Conservation (phyloP, 2,113 vertebrate species). For the Ageneiosus marmoratus region DNA sequence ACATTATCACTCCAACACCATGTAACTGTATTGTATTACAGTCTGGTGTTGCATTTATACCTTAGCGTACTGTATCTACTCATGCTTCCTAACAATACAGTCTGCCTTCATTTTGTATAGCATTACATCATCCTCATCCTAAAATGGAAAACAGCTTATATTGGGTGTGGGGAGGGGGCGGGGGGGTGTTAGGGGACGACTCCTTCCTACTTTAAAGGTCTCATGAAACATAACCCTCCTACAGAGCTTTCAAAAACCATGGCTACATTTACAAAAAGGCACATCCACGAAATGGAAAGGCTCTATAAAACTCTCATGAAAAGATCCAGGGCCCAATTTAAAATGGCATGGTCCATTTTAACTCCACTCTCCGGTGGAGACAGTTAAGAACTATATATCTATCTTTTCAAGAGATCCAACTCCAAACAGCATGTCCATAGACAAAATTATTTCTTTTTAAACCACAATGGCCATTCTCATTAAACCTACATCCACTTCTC, state of each 20-base stretch:
- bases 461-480: neutral
- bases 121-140: neutral
- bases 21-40: neutral
- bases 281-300: neutral
- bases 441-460: too few species aligned
- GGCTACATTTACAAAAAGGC: neutral
- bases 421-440: neutral
- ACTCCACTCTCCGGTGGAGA: neutral
- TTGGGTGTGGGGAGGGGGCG: too few species aligned
- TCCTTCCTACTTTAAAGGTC: slow-evolving; percentile 24
- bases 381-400: neutral
- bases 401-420: too few species aligned
- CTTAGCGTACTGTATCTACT: neutral
- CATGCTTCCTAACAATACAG: neutral
- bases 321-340: neutral
- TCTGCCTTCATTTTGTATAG: neutral
- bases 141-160: slow-evolving; percentile 34
- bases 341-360: neutral
- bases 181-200: too few species aligned
- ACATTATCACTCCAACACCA: neutral
- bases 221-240: slow-evolving; percentile 6
- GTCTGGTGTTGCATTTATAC: slow-evolving; percentile 2
- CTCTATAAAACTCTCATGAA: neutral
- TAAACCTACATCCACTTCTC: neutral
- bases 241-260: neutral